Base-by-base conservation (phyloP, 2,113 vertebrate species). In the Butorides virescens region DNA sequence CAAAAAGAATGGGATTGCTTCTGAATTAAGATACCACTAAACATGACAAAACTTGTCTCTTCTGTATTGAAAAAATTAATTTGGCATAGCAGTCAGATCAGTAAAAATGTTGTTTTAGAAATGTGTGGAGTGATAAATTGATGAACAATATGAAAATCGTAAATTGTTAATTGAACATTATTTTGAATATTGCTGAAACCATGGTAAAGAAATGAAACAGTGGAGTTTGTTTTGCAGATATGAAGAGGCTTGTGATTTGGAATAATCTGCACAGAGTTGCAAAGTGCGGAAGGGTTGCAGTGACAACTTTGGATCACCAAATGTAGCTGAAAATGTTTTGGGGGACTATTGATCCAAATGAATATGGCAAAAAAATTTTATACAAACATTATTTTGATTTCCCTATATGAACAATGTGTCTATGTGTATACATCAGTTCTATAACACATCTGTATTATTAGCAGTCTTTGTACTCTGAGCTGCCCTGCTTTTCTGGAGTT, bases 381-480 rank as follows among this genome's bases (percentile, higher is more conserved):
- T 32, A 32, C 6, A 37, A 29, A n/a, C 1, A 3, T 66, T 82
- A 29, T 50, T 88, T 83, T 81, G 25, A 50, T 61, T 56, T 88
- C 27, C 1, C 0, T 61, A 2, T 26, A 18, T 18, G 7, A 62
- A 27, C 32, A 59, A 29, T 25, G 15, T 6, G 17, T 3, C 17
- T 53, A 0, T 27, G 8, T 23, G 7, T 44, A 47, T 30, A 19
- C 29, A n/a, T 59, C 11, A 21, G 5, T 87, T 94, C 58, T 68
- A 13, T 12, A 87, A 30, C 18, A 8, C 14, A 34, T 53, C 39
- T 82, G 15, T 72, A 49, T 74, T 58, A 39, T 37, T 42, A 52
- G 23, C 15, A 58, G 1, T 27, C 47, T 46, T 70, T 75, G 49
- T 58, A 25, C 1, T 2, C 30, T 49, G 19, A 27, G 11, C 53